A percentile compares a stretch with the other conserved stretches of the same genome.
Evolutionary conservation across 1,140 invertebrate species (phyloP).

Genomic region (Hylaeus volcanicus): DNA sequence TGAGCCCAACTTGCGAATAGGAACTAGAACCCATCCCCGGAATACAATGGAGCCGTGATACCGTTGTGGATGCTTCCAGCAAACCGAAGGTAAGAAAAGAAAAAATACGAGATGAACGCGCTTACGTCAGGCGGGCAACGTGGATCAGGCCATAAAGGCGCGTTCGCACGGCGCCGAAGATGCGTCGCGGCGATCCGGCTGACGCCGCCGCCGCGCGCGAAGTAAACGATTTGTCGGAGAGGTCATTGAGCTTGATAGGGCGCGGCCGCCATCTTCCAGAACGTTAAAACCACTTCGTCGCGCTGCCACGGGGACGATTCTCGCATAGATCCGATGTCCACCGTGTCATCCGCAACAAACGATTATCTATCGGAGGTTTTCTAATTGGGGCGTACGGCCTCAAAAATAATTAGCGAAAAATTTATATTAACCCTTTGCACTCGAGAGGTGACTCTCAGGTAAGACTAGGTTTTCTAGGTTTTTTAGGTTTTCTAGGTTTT

Average conservation of each 20-base stretch:
- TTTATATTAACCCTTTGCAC: too few species aligned
- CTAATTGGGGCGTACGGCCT: too few species aligned
- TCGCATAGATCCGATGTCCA: neutral
- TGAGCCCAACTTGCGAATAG: too few species aligned
- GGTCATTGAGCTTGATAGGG: slow-evolving; percentile 76
- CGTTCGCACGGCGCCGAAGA: slow-evolving; percentile 59
- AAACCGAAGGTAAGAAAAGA: neutral
- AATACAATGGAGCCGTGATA: neutral
- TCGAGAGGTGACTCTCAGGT: too few species aligned
- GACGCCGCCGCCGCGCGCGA: slow-evolving; percentile 53
- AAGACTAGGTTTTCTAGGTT: too few species aligned
- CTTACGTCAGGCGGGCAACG: slow-evolving; percentile 54
- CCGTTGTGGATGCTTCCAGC: neutral
- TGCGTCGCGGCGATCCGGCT: slow-evolving; percentile 37
- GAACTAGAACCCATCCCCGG: too few species aligned
- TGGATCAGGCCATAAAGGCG: slow-evolving; percentile 59
- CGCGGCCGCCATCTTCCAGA: slow-evolving; percentile 73
- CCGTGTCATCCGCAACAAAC: neutral
- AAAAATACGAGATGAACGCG: slow-evolving; percentile 20
- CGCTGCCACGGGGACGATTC: neutral
- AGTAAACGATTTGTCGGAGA: slow-evolving; percentile 74
- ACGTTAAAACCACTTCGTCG: slow-evolving; percentile 63
- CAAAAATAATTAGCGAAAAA: too few species aligned
- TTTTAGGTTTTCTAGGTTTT: too few species aligned
- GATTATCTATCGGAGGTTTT: too few species aligned